These are phyloP conservation scores for Caenorhabditis brenneri DNA, from an alignment of 1,140 invertebrate species.

Conservation along the genomic window DNA sequence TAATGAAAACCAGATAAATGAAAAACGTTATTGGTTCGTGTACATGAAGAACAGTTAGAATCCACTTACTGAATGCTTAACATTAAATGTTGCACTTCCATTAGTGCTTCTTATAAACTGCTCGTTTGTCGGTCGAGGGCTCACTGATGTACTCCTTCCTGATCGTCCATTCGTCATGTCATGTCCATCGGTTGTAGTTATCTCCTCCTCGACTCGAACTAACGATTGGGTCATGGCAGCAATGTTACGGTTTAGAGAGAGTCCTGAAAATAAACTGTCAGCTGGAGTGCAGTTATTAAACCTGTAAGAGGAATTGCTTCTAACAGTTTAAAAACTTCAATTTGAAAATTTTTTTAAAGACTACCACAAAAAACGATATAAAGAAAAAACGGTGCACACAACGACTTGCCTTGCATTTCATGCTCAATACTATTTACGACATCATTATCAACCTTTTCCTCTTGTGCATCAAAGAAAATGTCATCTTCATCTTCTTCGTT, in stretches of 20 bases:
- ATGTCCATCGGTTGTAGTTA: not conserved
- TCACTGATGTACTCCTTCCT: not conserved
- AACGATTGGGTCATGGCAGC: constrained; percentile 19
- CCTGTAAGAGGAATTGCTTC: too few species aligned
- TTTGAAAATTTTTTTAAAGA: too few species aligned
- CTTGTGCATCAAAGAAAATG: constrained; percentile 7
- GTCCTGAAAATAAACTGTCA: not conserved
- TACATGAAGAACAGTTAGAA: too few species aligned
- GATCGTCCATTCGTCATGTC: not conserved
- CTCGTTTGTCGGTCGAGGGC: not conserved
- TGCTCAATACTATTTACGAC: constrained; percentile 6
- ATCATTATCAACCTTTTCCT: constrained; percentile 8
- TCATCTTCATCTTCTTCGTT: not conserved
- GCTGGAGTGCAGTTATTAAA: too few species aligned
- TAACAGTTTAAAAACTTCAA: too few species aligned
- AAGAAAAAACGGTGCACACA: not conserved
- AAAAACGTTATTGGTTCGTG: too few species aligned
- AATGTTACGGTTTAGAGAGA: not conserved
- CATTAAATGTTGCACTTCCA: constrained; percentile 16
- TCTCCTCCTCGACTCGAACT: constrained; percentile 19
- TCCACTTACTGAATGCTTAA: not conserved
- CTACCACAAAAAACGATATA: too few species aligned
- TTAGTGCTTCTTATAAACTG: not conserved
- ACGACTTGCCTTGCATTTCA: constrained; percentile 30
- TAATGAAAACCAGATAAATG: not conserved